phyloP scores from a whole-genome alignment of 35 echinoderm and acorn worm species.

The Apostichopus japonicus region DNA sequence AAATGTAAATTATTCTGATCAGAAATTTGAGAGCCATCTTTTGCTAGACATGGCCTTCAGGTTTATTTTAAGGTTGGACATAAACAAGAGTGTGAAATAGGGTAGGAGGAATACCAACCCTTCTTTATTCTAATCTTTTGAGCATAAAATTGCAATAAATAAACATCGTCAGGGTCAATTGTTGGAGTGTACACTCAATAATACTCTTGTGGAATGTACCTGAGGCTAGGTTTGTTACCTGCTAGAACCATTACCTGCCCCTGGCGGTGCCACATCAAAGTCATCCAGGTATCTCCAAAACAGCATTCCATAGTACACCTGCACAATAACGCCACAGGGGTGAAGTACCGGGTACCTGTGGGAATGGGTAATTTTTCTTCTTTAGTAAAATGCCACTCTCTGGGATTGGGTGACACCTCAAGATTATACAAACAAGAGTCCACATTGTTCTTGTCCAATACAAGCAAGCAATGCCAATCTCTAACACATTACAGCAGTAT shows the following conservation, averaged over 20 bases:
- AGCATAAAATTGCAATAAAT: slow-evolving; percentile 9
- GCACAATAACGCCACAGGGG: slow-evolving; percentile 38
- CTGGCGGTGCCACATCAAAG: slow-evolving; percentile 43
- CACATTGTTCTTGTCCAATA: neutral
- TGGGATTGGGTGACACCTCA: neutral
- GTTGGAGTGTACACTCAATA: neutral
- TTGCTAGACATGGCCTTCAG: neutral
- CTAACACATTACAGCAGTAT: no score
- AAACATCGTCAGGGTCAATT: slow-evolving; percentile 23
- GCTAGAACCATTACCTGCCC: slow-evolving; percentile 23
- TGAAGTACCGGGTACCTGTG: neutral
- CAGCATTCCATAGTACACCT: slow-evolving; percentile 33
- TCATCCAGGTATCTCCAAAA: neutral
- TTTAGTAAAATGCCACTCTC: neutral
- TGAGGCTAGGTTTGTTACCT: neutral
- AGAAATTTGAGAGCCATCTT: no score
- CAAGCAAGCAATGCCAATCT: no score
- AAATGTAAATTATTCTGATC: no score
- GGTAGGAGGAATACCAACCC: neutral
- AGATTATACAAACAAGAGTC: neutral
- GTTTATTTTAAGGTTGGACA: neutral
- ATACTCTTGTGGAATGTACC: neutral
- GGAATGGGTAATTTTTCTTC: neutral
- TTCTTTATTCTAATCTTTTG: neutral
- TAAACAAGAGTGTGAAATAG: neutral